A percentile compares a stretch with the other conserved stretches of the same genome.
Evolutionary conservation across 2,113 vertebrate genomes (phyloP).

Genomic region (Nothocercus julius): DNA sequence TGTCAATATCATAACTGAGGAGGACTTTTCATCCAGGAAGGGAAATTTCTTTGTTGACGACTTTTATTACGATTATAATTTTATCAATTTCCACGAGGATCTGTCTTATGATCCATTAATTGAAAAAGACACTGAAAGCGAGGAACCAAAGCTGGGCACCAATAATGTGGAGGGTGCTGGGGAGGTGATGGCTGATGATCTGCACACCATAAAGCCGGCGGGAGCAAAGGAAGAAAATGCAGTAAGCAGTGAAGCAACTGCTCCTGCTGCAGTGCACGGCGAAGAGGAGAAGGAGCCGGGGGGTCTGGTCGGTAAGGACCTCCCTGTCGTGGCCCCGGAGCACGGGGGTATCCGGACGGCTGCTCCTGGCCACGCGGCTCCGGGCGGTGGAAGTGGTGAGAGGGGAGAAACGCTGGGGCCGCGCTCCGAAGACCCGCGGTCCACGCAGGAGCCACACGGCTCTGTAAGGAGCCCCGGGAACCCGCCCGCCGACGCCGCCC

Average conservation of each 20-base stretch:
- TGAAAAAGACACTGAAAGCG: not conserved
- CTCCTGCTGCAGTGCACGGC: not conserved
- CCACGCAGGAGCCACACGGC: not conserved
- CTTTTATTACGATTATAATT: slow-evolving; percentile 98
- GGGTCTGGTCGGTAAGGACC: accelerated
- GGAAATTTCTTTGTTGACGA: slow-evolving; percentile 87
- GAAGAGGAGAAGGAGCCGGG: not conserved
- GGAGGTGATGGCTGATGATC: not conserved
- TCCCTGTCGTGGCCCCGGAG: accelerated
- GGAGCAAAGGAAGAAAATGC: not conserved
- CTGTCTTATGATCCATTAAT: slow-evolving; percentile 78
- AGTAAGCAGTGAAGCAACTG: accelerated
- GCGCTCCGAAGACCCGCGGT: slow-evolving; percentile 40
- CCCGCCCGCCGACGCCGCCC: accelerated
- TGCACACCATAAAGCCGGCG: not conserved
- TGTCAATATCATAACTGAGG: slow-evolving; percentile 74
- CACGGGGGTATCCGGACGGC: not conserved
- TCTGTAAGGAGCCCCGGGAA: not conserved
- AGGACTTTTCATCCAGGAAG: slow-evolving; percentile 76
- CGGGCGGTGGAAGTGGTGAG: not conserved
- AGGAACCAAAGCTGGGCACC: not conserved
- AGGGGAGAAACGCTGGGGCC: not conserved
- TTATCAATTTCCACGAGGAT: slow-evolving; percentile 96
- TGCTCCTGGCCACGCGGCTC: not conserved
- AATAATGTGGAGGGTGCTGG: not conserved